Evolutionary conservation across 2,888 invertebrate genomes (phyloP).

Genomic region (Phalera bucephala): DNA sequence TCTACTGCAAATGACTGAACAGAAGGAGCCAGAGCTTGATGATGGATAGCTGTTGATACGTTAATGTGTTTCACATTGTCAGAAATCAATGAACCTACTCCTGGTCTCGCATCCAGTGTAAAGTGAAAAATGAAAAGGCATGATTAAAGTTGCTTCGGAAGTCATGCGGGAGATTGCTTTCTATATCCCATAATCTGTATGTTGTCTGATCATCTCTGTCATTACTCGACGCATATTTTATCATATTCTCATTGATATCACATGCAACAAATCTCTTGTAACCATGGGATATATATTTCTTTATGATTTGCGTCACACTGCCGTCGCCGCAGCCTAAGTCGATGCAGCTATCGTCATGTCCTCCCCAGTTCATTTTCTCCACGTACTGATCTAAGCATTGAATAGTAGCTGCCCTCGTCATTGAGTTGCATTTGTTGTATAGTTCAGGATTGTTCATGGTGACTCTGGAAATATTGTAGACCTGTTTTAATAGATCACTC

Average conservation of each 20-base stretch:
- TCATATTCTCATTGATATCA: constrained; percentile 89
- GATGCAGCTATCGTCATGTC: constrained; percentile 74
- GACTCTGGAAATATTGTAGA: background rate
- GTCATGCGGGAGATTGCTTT: constrained; percentile 70
- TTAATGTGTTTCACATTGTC: too few species aligned
- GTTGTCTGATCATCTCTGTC: constrained; percentile 69
- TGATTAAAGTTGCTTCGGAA: constrained; percentile 84
- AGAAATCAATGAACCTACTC: constrained; percentile 82
- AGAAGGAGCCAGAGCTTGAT: too few species aligned
- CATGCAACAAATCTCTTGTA: constrained; percentile 83
- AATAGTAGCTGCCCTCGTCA: constrained; percentile 16
- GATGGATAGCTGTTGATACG: too few species aligned
- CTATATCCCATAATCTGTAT: constrained; percentile 84
- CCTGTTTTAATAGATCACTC: too few species aligned
- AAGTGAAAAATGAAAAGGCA: constrained; percentile 89
- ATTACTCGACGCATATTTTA: constrained; percentile 84
- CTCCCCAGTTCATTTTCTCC: constrained; percentile 81
- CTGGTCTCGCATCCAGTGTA: constrained; percentile 91
- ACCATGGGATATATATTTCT: constrained; percentile 83
- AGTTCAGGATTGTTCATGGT: constrained; percentile 1
- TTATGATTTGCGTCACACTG: constrained; percentile 84
- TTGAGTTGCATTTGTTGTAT: background rate
- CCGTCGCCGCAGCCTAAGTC: constrained; percentile 92
- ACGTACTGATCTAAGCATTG: constrained; percentile 86
- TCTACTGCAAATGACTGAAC: too few species aligned